These are phyloP conservation scores for Fissipunctia ypsillon DNA, from an alignment of 2,888 invertebrate species.

Conservation along the genomic window DNA sequence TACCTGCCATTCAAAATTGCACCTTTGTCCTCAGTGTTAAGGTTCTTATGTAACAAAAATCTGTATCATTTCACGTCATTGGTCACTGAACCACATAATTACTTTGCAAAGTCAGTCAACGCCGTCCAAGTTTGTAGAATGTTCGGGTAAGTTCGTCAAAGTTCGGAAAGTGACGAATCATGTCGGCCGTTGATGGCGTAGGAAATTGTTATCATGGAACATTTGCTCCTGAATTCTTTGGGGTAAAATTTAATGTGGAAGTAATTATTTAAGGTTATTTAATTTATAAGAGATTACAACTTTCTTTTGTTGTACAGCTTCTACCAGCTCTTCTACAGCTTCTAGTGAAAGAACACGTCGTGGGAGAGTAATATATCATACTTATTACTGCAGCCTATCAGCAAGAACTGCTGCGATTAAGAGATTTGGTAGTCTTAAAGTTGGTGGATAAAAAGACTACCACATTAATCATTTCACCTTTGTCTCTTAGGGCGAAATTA, in stretches of 20 bases:
- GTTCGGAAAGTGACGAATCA: slow-evolving; percentile 63
- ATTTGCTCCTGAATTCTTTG: slow-evolving; percentile 35
- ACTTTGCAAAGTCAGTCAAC: slow-evolving; percentile 62
- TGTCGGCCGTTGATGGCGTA: slow-evolving; percentile 46
- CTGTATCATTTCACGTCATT: slow-evolving; percentile 50
- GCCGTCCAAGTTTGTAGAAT: slow-evolving; percentile 63
- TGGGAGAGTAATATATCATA: not conserved
- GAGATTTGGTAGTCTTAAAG: too few species aligned
- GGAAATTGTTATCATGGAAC: slow-evolving; percentile 48
- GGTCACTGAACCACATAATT: slow-evolving; percentile 70
- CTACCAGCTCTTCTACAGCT: too few species aligned
- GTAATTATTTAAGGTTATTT: slow-evolving; percentile 4
- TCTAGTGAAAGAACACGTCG: not conserved
- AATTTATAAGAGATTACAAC: too few species aligned
- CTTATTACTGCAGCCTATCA: not conserved
- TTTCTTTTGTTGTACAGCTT: not conserved
- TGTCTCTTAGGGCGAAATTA: too few species aligned
- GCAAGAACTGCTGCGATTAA: too few species aligned
- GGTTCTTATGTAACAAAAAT: slow-evolving; percentile 17
- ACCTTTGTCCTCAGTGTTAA: slow-evolving; percentile 36
- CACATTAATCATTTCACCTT: too few species aligned
- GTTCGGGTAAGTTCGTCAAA: slow-evolving; percentile 57
- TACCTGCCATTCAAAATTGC: slow-evolving; percentile 15
- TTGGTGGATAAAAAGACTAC: too few species aligned
- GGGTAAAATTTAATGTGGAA: slow-evolving; percentile 7